Evolutionary conservation across 2,797 vertebrate species (phyloP).

Genomic region (Aythya fuligula): DNA sequence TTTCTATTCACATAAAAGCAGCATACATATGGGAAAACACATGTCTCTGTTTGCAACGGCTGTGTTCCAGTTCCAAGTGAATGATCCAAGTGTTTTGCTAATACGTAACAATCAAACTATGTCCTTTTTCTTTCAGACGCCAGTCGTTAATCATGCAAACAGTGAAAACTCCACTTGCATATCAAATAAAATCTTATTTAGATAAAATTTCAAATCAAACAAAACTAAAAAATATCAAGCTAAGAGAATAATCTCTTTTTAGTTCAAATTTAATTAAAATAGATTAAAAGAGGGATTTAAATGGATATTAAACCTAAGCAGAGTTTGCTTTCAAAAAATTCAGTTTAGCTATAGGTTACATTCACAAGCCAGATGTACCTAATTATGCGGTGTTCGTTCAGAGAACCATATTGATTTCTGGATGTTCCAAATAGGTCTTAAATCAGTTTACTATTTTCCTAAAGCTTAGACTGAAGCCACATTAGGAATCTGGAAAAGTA

Average conservation of each 20-base stretch:
- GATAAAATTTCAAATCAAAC: conserved; percentile 1
- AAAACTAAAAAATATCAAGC: neutral
- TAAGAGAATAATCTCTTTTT: neutral
- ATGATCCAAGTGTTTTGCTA: neutral
- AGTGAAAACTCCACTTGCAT: neutral
- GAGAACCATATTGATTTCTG: conserved; percentile 22
- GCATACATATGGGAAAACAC: neutral
- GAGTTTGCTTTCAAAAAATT: neutral
- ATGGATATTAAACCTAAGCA: conserved; percentile 12
- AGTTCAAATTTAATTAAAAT: conserved; percentile 8
- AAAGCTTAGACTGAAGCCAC: neutral
- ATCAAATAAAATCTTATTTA: neutral
- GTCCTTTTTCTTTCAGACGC: neutral
- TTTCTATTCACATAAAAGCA: neutral
- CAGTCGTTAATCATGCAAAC: conserved; percentile 1
- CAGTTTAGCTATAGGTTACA: conserved; percentile 4
- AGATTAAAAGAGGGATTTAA: conserved; percentile 18
- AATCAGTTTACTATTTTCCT: conserved; percentile 3
- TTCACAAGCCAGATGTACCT: neutral
- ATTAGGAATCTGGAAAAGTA: neutral
- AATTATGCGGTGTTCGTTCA: neutral
- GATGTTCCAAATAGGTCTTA: neutral
- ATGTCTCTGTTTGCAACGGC: neutral
- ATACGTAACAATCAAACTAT: neutral
- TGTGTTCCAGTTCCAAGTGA: neutral